These are phyloP conservation scores for Condylostylus longicornis DNA, from an alignment of 1,140 invertebrate species.

Conservation along the genomic window DNA sequence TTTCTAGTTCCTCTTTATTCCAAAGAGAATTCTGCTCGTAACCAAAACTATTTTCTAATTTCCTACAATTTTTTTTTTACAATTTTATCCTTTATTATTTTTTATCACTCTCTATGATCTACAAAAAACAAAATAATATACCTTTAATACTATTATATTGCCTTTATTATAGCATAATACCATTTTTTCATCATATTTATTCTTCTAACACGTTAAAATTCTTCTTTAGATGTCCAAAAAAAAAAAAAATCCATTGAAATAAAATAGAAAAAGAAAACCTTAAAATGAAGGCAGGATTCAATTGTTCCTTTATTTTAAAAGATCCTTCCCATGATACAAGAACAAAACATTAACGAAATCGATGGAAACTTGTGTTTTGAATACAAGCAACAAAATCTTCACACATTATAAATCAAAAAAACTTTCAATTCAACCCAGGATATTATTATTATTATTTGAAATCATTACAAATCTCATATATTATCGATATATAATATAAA, in stretches of 20 bases:
- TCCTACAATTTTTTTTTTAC: no score
- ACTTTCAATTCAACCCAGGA: slow-evolving; percentile 8
- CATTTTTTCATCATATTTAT: not conserved
- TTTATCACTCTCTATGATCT: no score
- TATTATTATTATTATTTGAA: no score
- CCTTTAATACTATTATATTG: not conserved
- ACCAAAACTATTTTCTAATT: no score
- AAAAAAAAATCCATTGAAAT: not conserved
- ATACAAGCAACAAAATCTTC: no score
- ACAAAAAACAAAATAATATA: not conserved
- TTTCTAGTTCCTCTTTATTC: no score
- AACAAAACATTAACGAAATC: not conserved
- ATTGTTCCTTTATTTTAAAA: not conserved
- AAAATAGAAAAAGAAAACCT: not conserved
- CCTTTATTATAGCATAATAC: no score
- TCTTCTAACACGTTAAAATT: not conserved
- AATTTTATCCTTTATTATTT: no score
- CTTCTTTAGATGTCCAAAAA: not conserved
- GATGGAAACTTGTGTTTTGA: no score
- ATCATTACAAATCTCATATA: no score
- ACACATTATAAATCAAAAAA: slow-evolving; percentile 9
- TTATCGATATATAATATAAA: no score
- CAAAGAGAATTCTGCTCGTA: no score
- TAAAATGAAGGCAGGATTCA: not conserved
- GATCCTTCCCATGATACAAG: not conserved